Conservation (phyloP, 2,888 invertebrate species). For the Plagodis dolabraria region DNA sequence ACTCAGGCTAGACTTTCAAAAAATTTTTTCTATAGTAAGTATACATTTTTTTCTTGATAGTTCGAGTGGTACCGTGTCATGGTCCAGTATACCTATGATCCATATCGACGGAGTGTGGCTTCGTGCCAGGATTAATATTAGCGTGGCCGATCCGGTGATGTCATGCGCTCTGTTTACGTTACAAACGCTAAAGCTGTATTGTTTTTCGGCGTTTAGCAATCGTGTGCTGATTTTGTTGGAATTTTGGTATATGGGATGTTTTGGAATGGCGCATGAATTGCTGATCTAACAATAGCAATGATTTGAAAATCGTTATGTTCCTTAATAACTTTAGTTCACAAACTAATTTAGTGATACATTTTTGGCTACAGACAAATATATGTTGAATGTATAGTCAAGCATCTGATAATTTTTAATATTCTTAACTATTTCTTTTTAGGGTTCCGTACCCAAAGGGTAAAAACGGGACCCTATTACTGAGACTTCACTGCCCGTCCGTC, state of each 20-base stretch:
- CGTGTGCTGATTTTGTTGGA: slow-evolving; percentile 15
- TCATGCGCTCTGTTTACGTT: slow-evolving; percentile 71
- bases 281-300: too few species aligned
- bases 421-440: too few species aligned
- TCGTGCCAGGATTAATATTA: slow-evolving; percentile 78
- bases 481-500: too few species aligned
- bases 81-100: slow-evolving; percentile 50
- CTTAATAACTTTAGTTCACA: too few species aligned
- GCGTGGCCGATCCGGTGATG: slow-evolving; percentile 66
- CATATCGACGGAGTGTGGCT: slow-evolving; percentile 60
- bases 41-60: slow-evolving; percentile 2
- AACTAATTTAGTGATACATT: too few species aligned
- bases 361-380: too few species aligned
- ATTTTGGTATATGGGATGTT: slow-evolving; percentile 3
- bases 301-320: too few species aligned
- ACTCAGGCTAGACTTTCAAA: slow-evolving; percentile 4
- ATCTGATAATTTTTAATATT: too few species aligned
- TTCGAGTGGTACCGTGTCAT: slow-evolving; percentile 9
- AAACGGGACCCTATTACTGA: too few species aligned
- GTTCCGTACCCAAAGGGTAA: too few species aligned
- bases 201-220: slow-evolving; percentile 24
- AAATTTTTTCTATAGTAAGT: slow-evolving; percentile 1
- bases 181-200: slow-evolving; percentile 25
- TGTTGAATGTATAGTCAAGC: too few species aligned
- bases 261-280: too few species aligned